phyloP scores from a whole-genome alignment of 1,140 invertebrate genomes.

The Bicyclus anynana region DNA sequence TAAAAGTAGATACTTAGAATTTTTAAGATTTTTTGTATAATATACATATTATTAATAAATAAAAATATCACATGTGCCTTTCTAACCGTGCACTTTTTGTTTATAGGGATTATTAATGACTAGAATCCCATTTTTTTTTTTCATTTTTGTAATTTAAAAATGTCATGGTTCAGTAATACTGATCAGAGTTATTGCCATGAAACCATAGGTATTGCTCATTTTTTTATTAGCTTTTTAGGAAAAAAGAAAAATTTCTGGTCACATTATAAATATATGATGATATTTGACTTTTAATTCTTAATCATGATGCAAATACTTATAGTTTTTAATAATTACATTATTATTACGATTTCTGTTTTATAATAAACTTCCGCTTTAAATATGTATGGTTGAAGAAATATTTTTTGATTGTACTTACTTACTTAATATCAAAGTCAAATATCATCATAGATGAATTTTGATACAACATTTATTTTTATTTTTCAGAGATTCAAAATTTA shows the following conservation, averaged over 20 bases:
- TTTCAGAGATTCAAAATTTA: constrained; percentile 5
- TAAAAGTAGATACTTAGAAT: neutral
- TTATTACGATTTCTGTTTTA: too few species aligned
- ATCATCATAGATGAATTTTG: neutral
- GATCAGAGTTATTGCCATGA: neutral
- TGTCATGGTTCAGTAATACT: neutral
- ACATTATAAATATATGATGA: neutral
- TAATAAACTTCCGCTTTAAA: too few species aligned
- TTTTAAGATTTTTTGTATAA: neutral
- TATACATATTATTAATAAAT: constrained; percentile 16
- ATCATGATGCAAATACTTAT: too few species aligned
- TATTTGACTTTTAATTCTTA: neutral
- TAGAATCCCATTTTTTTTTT: constrained; percentile 2
- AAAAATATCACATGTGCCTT: constrained; percentile 47
- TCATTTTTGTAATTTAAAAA: neutral
- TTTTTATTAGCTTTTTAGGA: too few species aligned
- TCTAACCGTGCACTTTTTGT: constrained; percentile 6
- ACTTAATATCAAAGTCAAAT: neutral
- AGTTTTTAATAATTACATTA: too few species aligned
- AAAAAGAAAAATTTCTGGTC: too few species aligned
- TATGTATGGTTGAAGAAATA: too few species aligned
- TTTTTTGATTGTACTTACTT: too few species aligned
- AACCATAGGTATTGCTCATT: neutral
- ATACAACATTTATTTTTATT: neutral
- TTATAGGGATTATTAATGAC: neutral